Evolutionary conservation across 2,797 vertebrate genomes (phyloP).

Genomic region (Helicolenus hilgendorfi): DNA sequence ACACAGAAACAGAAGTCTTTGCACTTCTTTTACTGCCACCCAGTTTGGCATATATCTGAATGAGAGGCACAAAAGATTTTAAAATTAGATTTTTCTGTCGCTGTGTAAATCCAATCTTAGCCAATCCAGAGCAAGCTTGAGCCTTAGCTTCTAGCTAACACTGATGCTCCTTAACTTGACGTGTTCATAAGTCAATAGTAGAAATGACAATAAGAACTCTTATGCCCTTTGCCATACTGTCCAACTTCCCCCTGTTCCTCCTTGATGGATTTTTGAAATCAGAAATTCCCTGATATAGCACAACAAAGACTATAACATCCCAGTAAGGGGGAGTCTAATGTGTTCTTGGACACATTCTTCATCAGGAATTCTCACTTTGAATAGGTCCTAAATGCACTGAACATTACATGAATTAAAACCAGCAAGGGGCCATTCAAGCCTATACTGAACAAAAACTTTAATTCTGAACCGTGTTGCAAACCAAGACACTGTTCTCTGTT

Average conservation of each 20-base stretch:
- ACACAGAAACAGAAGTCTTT: slow-evolving; percentile 50
- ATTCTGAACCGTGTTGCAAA: slow-evolving; percentile 66
- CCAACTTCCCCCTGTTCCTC: slow-evolving; percentile 38
- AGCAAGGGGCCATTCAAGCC: slow-evolving; percentile 86
- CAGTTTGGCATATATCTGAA: slow-evolving; percentile 54
- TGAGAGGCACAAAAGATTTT: slow-evolving; percentile 27
- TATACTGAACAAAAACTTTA: slow-evolving; percentile 70
- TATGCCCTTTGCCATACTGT: slow-evolving; percentile 58
- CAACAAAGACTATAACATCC: slow-evolving; percentile 77
- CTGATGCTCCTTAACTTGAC: slow-evolving; percentile 46
- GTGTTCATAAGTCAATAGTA: slow-evolving; percentile 45
- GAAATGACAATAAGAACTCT: slow-evolving; percentile 39
- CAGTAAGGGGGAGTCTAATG: slow-evolving; percentile 63
- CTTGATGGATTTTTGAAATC: slow-evolving; percentile 51
- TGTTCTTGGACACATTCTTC: slow-evolving; percentile 82
- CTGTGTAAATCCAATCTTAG: slow-evolving; percentile 61
- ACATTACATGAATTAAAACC: slow-evolving; percentile 85
- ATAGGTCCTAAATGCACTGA: slow-evolving; percentile 80
- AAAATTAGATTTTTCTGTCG: slow-evolving; percentile 50
- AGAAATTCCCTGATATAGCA: slow-evolving; percentile 84
- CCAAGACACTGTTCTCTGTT: slow-evolving; percentile 66
- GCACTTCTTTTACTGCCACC: slow-evolving; percentile 52
- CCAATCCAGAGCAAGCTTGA: slow-evolving; percentile 58
- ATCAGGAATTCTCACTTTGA: slow-evolving; percentile 89
- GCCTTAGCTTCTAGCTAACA: slow-evolving; percentile 64